Conservation (phyloP, 1,140 invertebrate genomes). For the Liolophura sinensis region DNA sequence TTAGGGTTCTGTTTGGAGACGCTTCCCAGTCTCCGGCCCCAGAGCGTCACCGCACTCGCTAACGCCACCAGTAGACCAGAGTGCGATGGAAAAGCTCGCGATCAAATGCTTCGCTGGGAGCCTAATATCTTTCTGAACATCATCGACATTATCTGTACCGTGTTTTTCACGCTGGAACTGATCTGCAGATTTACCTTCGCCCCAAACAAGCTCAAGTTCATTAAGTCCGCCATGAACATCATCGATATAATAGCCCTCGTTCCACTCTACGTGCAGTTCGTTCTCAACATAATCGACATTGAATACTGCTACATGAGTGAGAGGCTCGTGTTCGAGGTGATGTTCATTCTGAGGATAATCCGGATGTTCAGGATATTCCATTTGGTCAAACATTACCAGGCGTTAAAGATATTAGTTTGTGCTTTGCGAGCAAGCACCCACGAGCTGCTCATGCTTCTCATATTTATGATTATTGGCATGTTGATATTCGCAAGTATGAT, state of each 20-base stretch:
- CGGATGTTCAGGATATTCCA: conserved; percentile 56
- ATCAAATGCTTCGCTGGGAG: conserved; percentile 3
- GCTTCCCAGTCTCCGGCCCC: conserved; percentile 78
- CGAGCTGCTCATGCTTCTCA: conserved; percentile 34
- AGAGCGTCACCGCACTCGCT: conserved; percentile 66
- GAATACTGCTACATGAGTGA: conserved; percentile 46
- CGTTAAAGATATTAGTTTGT: conserved; percentile 25
- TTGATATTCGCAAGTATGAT: conserved; percentile 36
- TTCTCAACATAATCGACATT: conserved; percentile 35
- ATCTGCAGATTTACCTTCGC: conserved; percentile 58
- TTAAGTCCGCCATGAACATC: conserved; percentile 59
- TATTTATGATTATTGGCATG: conserved; percentile 34
- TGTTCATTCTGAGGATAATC: conserved; percentile 51
- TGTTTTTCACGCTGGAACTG: conserved; percentile 61
- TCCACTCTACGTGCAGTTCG: conserved; percentile 57
- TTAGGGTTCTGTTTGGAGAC: conserved; percentile 93
- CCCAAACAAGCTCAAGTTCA: conserved; percentile 57
- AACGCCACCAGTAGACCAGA: conserved; percentile 12
- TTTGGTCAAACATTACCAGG: conserved; percentile 52
- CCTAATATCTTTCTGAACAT: conserved; percentile 36
- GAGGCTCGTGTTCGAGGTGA: conserved; percentile 47
- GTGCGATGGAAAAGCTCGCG: neutral
- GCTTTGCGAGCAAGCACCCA: conserved; percentile 45
- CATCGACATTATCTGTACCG: conserved; percentile 56
- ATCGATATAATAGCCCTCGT: conserved; percentile 61